These are phyloP conservation scores for Zelleria hepariella DNA, from an alignment of 2,888 invertebrate genomes.

Conservation along the genomic window DNA sequence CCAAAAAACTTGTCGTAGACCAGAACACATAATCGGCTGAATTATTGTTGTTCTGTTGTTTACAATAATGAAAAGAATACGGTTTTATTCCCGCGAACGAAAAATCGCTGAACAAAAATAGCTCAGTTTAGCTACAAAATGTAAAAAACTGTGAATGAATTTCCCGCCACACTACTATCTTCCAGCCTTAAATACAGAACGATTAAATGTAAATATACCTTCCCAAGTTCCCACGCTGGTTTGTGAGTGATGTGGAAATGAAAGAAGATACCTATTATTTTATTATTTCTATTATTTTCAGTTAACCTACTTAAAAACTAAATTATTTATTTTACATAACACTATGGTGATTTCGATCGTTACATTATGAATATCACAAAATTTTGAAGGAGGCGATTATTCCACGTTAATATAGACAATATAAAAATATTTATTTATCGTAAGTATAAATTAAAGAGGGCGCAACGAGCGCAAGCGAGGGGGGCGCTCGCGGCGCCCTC, in stretches of 20 bases:
- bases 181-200: no score
- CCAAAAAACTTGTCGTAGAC: no score
- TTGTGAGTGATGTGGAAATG: background rate
- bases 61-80: no score
- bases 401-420: slow-evolving; percentile 49
- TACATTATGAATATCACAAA: slow-evolving; percentile 67
- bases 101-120: no score
- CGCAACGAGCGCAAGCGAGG: slow-evolving; percentile 58
- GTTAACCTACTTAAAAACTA: slow-evolving; percentile 27
- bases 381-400: slow-evolving; percentile 63
- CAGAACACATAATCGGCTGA: no score
- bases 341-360: slow-evolving; percentile 56
- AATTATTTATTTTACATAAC: slow-evolving; percentile 61
- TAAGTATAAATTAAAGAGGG: slow-evolving; percentile 43
- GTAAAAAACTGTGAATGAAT: no score
- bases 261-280: slow-evolving; percentile 9
- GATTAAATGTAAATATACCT: no score
- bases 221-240: no score
- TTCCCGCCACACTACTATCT: no score
- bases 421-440: slow-evolving; percentile 31
- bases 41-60: no score
- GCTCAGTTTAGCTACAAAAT: no score
- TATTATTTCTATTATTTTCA: slow-evolving; percentile 27
- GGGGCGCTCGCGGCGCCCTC: slow-evolving; percentile 59
- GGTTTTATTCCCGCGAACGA: no score